phyloP scores from a whole-genome alignment of 2,888 invertebrate species.

The Tromatobia lineatoria region DNA sequence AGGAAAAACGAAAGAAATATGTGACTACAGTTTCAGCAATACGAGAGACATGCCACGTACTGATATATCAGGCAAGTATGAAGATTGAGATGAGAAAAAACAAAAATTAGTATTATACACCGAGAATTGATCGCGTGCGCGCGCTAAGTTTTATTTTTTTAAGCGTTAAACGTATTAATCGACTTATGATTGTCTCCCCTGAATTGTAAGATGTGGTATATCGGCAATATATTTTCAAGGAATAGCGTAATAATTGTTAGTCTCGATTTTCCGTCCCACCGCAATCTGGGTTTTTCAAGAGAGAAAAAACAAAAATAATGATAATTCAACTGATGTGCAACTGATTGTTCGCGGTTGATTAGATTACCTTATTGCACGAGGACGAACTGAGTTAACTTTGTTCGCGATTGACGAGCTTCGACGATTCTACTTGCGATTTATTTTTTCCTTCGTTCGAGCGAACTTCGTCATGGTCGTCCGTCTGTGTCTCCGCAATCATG shows the following conservation, averaged over 20 bases:
- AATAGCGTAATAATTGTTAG: constrained; percentile 57
- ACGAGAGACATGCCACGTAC: constrained; percentile 52
- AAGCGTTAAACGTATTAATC: constrained; percentile 62
- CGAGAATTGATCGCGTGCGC: constrained; percentile 64
- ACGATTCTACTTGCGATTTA: constrained; percentile 29
- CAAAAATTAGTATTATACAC: constrained; percentile 63
- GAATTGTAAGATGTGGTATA: constrained; percentile 59
- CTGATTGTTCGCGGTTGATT: neutral
- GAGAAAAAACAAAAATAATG: neutral
- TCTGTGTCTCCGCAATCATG: constrained; percentile 34
- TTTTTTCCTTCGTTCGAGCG: constrained; percentile 1
- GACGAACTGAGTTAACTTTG: constrained; percentile 2
- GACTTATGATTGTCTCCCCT: constrained; percentile 61
- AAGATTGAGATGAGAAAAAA: constrained; percentile 35
- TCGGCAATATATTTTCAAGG: constrained; percentile 65
- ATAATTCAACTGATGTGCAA: neutral
- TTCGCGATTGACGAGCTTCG: constrained; percentile 31
- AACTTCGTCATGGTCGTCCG: constrained; percentile 14
- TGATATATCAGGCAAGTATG: constrained; percentile 47
- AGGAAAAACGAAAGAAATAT: constrained; percentile 3
- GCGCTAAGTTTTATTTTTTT: constrained; percentile 69
- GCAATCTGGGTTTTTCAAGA: constrained; percentile 31
- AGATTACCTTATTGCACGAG: constrained; percentile 21
- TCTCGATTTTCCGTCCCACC: constrained; percentile 53
- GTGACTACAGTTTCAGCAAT: constrained; percentile 57